Percentiles rank a stretch among this genome's conserved stretches.
phyloP scores from a whole-genome alignment of 2,113 vertebrate genomes.

The Lucifuga dentata region DNA sequence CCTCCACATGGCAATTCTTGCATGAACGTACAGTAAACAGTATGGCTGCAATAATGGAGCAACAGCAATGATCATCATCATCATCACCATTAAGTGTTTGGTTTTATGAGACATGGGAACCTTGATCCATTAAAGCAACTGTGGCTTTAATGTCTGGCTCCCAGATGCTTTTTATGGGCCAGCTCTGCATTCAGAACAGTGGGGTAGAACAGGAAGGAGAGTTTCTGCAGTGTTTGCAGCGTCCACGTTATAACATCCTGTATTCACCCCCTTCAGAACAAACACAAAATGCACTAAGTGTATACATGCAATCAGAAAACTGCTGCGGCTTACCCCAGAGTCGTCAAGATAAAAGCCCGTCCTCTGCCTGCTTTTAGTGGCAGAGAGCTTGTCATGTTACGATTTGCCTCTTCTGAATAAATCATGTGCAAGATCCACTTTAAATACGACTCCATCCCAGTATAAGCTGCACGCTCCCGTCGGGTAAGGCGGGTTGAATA shows the following conservation, averaged over 20 bases:
- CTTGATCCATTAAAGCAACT: conserved; percentile 63
- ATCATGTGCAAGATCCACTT: conserved; percentile 61
- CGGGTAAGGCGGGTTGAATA: conserved; percentile 73
- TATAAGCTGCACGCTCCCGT: conserved; percentile 61
- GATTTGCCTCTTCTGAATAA: conserved; percentile 72
- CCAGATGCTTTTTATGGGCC: conserved; percentile 77
- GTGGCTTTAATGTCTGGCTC: conserved; percentile 71
- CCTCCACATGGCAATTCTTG: conserved; percentile 9
- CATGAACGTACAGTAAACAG: conserved; percentile 20
- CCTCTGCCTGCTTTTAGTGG: conserved; percentile 32
- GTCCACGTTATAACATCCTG: conserved; percentile 82
- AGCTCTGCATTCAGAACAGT: conserved; percentile 31
- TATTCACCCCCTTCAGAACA: conserved; percentile 41
- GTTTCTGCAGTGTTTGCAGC: conserved; percentile 77
- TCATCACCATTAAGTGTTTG: conserved; percentile 63
- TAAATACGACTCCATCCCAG: conserved; percentile 52
- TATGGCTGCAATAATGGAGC: conserved; percentile 11
- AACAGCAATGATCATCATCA: conserved; percentile 58
- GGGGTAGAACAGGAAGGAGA: conserved; percentile 72
- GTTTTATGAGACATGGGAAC: conserved; percentile 52
- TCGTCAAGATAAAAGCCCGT: conserved; percentile 33
- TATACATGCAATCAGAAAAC: conserved; percentile 32
- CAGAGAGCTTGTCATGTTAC: conserved; percentile 45
- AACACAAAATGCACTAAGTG: conserved; percentile 45
- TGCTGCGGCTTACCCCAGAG: conserved; percentile 14